phyloP scores from a whole-genome alignment of 2,113 vertebrate species.

The Willisornis vidua region DNA sequence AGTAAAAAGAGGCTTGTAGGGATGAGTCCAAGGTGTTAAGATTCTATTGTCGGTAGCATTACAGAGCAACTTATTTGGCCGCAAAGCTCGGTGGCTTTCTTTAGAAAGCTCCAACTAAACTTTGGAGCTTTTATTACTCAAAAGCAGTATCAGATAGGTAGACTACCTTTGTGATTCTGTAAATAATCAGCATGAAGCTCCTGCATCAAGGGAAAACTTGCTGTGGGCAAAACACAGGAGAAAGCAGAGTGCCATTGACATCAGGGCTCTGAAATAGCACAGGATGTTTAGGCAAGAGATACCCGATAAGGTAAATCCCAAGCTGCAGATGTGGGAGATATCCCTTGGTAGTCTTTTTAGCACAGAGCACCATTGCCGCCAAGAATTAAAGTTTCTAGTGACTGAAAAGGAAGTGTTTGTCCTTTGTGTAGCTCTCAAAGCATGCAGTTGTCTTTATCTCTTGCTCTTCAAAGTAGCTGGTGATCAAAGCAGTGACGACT shows the following conservation, averaged over 20 bases:
- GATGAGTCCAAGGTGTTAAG: background rate
- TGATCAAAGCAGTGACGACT: slow-evolving; percentile 38
- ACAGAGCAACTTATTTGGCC: background rate
- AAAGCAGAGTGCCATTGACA: background rate
- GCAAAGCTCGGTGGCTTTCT: background rate
- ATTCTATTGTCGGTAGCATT: background rate
- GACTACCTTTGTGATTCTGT: background rate
- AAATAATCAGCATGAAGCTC: background rate
- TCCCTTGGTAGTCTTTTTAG: background rate
- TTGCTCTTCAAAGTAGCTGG: slow-evolving; percentile 27
- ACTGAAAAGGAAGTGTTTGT: slow-evolving; percentile 34
- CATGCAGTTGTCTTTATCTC: slow-evolving; percentile 3
- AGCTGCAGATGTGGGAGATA: background rate
- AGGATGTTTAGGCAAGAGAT: background rate
- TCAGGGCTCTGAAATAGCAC: background rate
- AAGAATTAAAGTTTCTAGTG: slow-evolving; percentile 15
- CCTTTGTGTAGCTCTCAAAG: slow-evolving; percentile 20
- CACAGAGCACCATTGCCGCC: background rate
- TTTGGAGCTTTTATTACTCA: background rate
- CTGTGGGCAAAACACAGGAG: background rate
- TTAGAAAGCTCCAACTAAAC: background rate
- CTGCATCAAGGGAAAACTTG: background rate
- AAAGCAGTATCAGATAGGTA: background rate
- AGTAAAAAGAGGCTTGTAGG: background rate
- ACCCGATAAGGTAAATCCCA: background rate